These are phyloP conservation scores for Ceratothoa steindachneri DNA, from an alignment of 2,888 invertebrate genomes.

Conservation along the genomic window DNA sequence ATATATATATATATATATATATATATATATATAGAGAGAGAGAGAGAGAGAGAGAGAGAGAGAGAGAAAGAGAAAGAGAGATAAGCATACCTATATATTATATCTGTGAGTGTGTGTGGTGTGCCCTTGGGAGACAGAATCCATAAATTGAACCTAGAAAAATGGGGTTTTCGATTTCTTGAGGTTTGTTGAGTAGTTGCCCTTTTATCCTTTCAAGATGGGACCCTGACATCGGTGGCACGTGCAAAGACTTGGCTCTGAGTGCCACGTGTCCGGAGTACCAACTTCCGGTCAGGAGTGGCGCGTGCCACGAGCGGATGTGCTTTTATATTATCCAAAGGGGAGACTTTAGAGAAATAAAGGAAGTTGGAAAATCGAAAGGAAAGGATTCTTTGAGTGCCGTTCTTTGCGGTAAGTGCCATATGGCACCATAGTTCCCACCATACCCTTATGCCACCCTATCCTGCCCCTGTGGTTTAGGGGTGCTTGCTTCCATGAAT, in stretches of 20 bases:
- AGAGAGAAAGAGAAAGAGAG: too few species aligned
- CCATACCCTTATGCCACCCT: too few species aligned
- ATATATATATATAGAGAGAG: too few species aligned
- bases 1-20: too few species aligned
- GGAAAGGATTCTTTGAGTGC: background rate
- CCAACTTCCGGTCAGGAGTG: background rate
- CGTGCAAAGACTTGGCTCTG: background rate
- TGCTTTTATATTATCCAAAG: background rate
- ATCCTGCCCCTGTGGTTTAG: too few species aligned
- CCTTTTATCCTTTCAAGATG: background rate
- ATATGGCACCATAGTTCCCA: too few species aligned
- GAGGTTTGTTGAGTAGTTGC: background rate
- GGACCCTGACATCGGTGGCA: background rate
- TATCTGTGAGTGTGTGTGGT: too few species aligned
- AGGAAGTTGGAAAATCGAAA: background rate
- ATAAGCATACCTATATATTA: too few species aligned
- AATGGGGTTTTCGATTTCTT: too few species aligned
- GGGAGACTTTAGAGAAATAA: background rate
- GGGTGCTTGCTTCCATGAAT: background rate
- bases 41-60: too few species aligned
- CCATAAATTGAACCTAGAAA: too few species aligned
- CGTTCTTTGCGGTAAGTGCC: background rate
- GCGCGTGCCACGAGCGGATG: background rate
- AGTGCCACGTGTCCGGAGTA: background rate
- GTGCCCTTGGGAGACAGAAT: too few species aligned